phyloP scores from a whole-genome alignment of 2,113 vertebrate genomes.

The Corythornis cristatus region DNA sequence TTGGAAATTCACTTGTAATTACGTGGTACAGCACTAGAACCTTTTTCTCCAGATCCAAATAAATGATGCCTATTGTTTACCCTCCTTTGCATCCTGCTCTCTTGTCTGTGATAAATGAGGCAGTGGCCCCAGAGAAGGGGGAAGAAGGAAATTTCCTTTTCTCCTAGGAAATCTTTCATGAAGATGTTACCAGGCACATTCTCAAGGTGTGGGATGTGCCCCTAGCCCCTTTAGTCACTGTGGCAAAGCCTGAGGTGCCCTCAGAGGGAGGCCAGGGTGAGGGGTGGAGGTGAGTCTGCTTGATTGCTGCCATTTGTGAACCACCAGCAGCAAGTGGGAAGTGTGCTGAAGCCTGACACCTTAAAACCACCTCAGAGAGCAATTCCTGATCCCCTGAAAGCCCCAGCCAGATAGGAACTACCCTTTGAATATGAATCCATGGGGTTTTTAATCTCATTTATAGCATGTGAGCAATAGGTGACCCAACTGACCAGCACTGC shows the following conservation, averaged over 20 bases:
- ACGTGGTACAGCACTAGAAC: slow-evolving; percentile 58
- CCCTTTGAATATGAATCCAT: neutral
- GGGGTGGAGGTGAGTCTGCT: accelerated
- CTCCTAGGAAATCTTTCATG: neutral
- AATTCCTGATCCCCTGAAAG: neutral
- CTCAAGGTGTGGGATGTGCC: accelerated
- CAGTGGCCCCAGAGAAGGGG: neutral
- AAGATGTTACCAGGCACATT: neutral
- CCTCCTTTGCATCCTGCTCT: neutral
- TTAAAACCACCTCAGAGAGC: neutral
- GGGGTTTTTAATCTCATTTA: neutral
- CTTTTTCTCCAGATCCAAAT: slow-evolving; percentile 28
- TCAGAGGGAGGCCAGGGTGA: neutral
- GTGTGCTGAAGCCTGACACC: accelerated
- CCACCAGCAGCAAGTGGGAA: accelerated
- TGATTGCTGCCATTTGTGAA: neutral
- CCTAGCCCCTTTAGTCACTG: neutral
- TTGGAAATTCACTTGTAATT: slow-evolving; percentile 44
- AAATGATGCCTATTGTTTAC: slow-evolving; percentile 30
- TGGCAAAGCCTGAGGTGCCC: neutral
- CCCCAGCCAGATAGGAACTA: accelerated
- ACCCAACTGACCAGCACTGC: neutral
- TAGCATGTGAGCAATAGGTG: neutral
- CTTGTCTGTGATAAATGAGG: no score
- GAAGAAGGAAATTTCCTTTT: neutral